A percentile compares a stretch with the other conserved stretches of the same genome.
These are phyloP conservation scores for Nibea albiflora DNA, from an alignment of 2,113 vertebrate species.

Conservation along the genomic window DNA sequence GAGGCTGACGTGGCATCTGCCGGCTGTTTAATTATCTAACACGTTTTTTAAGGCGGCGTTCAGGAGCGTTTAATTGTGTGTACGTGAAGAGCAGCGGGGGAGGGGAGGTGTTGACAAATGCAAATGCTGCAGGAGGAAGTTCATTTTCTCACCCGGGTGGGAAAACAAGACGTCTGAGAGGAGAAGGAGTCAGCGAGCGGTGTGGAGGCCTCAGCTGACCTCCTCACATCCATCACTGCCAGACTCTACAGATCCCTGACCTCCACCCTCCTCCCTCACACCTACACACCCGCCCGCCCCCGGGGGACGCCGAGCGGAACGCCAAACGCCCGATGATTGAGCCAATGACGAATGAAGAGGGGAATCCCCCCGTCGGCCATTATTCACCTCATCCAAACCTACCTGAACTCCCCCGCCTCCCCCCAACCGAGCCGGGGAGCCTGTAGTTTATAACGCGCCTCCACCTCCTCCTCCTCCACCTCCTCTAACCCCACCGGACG, in stretches of 20 bases:
- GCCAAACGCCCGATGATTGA: conserved; percentile 45
- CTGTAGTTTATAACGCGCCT: conserved; percentile 6
- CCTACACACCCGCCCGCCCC: neutral
- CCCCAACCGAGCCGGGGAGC: conserved; percentile 2
- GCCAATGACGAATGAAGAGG: conserved; percentile 53
- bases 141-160: neutral
- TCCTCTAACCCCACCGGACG: conserved; percentile 33
- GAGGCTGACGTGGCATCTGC: conserved; percentile 27
- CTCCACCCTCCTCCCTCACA: neutral
- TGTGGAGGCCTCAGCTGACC: conserved; percentile 17
- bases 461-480: no score
- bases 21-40: conserved; percentile 48
- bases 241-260: neutral
- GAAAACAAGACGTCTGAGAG: neutral
- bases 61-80: conserved; percentile 28
- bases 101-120: conserved; percentile 46
- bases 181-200: neutral
- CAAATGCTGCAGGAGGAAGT: conserved; percentile 12
- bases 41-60: conserved; percentile 10
- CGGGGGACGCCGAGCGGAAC: conserved; percentile 16
- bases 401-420: conserved; percentile 22
- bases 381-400: conserved; percentile 46
- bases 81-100: neutral
- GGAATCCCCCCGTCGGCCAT: conserved; percentile 52
- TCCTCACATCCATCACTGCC: conserved; percentile 50